Evolutionary conservation across 1,140 invertebrate species (phyloP), one percentile per base, ranked within the genome.

Genomic region (Camponotus pennsylvanicus): DNA sequence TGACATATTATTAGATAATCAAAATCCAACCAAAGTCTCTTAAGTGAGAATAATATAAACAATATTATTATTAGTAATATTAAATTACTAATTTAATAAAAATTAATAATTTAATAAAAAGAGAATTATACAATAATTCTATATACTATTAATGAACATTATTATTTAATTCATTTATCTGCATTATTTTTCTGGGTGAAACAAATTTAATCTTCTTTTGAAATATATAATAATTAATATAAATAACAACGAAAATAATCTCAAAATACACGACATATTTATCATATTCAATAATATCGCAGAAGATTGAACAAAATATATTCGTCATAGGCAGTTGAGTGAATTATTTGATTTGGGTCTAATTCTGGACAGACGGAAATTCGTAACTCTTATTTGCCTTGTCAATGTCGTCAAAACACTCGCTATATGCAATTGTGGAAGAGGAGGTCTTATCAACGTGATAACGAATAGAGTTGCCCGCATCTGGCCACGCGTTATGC

Each of bases 381-480:
- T 45, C 8, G 27, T 34, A 45, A 64, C 2, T 34, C 18, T 78
- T 9, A 49, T 66, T 27, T 66, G 18, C 3, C 67, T 2, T 4
- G 8, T 34, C 57, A 27, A 32, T 13, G 11, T 32, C 40, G 18
- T 32, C 27, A 64, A 21, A 63, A 52, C 21, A 11, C 8, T 49
- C 9, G 0, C 8, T 61, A n/a, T n/a, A 77, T 42, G 6, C n/a
- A 2, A 27, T 13, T 27, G 32, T 27, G 2, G 13, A 77, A 4
- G 15, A 32, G 37, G 34, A 40, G 4, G 45, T 66, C 37, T 5
- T 27, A 77, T 77, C 37, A 69, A 42, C 34, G 52, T 61, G 79
- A 82, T 71, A 73, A 73, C 79, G 37, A 82, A 70, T 42, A 21
- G 21, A 61, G 15, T 37, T 45, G 21, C 21, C 15, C 57, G 9